phyloP scores from a whole-genome alignment of 1,140 invertebrate genomes.

The Heterodera schachtii region DNA sequence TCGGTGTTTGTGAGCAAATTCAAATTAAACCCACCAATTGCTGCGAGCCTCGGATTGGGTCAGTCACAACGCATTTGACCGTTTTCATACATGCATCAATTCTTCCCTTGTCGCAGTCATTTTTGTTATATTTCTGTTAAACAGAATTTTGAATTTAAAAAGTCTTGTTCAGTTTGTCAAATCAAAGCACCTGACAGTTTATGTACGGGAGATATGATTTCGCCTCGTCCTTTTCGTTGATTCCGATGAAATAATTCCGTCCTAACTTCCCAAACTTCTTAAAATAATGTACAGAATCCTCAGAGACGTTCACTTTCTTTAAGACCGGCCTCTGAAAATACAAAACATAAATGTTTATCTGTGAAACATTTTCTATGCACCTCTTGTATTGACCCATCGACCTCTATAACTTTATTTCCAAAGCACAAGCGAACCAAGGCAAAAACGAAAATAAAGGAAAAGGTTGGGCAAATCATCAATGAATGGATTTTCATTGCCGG shows the following conservation, averaged over 20 bases:
- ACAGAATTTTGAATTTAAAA: not conserved
- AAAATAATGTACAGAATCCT: not conserved
- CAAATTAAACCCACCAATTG: not conserved
- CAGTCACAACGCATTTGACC: constrained; percentile 8
- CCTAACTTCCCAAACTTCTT: constrained; percentile 23
- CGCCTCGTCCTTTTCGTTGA: not conserved
- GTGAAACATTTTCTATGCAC: too few species aligned
- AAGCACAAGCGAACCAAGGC: too few species aligned
- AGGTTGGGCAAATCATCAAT: too few species aligned
- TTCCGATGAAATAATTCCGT: constrained; percentile 9
- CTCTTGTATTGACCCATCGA: too few species aligned
- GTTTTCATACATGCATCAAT: constrained; percentile 1
- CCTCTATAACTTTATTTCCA: too few species aligned
- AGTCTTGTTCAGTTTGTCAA: not conserved
- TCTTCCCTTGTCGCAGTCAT: not conserved
- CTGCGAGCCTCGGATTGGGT: not conserved
- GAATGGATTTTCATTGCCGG: too few species aligned
- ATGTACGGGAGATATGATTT: constrained; percentile 11
- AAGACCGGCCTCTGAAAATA: not conserved
- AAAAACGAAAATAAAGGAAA: too few species aligned
- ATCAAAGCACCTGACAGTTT: constrained; percentile 13
- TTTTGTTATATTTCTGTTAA: constrained; percentile 19
- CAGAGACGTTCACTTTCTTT: not conserved
- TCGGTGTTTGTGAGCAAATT: not conserved
- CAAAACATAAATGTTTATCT: too few species aligned